Evolutionary conservation across 2,113 vertebrate genomes (phyloP).

Genomic region (Platysternon megacephalum): DNA sequence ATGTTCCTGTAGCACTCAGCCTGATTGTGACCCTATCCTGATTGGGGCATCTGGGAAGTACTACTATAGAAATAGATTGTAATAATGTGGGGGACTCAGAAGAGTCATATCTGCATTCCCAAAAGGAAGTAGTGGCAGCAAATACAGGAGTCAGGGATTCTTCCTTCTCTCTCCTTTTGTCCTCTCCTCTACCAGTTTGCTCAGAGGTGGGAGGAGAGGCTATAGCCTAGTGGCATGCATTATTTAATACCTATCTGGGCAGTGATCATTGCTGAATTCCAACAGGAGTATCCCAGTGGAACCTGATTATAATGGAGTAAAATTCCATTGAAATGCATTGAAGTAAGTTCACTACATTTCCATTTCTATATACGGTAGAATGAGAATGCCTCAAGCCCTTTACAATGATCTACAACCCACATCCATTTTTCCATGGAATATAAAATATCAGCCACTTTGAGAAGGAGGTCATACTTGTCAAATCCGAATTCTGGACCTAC

Average conservation of each 20-base stretch:
- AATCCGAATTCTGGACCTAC: constrained; percentile 55
- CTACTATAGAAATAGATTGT: not conserved
- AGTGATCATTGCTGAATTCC: not conserved
- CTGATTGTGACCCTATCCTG: not conserved
- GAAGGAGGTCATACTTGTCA: constrained; percentile 47
- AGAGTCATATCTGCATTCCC: not conserved
- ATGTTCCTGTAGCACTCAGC: not conserved
- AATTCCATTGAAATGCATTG: not conserved
- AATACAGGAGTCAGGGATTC: not conserved
- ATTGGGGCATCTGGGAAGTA: not conserved
- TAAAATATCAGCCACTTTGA: constrained; percentile 38
- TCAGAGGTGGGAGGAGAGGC: not conserved
- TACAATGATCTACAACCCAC: constrained; percentile 37
- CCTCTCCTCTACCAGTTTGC: not conserved
- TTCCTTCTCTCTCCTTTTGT: not conserved
- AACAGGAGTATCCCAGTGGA: not conserved
- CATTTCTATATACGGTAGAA: not conserved
- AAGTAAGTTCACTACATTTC: not conserved
- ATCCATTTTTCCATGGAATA: constrained; percentile 4
- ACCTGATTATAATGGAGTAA: not conserved
- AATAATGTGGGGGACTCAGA: not conserved
- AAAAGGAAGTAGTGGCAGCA: not conserved
- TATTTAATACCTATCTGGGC: not conserved
- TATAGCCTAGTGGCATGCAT: not conserved
- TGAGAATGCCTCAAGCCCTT: constrained; percentile 26